Evolutionary conservation across 1,140 invertebrate species (phyloP), one percentile per base, ranked within the genome.

Genomic region (Hyphantria cunea): DNA sequence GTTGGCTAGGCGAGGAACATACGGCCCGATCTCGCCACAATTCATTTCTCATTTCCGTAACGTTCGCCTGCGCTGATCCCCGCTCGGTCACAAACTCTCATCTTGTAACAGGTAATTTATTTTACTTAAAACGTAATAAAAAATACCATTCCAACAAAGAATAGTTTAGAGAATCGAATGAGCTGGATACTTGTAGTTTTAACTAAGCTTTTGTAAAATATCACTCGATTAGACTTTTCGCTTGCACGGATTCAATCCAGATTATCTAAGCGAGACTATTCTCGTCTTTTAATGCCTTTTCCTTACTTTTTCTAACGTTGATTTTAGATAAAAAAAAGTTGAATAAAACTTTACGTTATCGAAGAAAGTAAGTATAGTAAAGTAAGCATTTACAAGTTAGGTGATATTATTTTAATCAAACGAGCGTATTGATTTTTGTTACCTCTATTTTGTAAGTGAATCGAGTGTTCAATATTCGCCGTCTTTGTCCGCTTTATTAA

Each of bases 41-140:
- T 76, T 74, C 71, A 70, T 72, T 73, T 74, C 71, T 79, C 71
- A 80, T 80, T 73, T 79, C 67, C 72, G 72, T 70, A 72, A 66
- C 58, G 50, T 58, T 70, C 59, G 50, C 62, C 13, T 37, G 56
- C 48, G 53, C 59, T 65, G 61, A 69, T 73, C 64, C 65, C 33
- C 25, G 54, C 60, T 63, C 54, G 64, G 59, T 72, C 64, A 68
- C 70, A 66, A 70, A 66, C 68, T 66, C 67, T 68, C 73, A 65
- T 72, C 67, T 64, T 70, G 66, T 65, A 74, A 64, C 75, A 72
- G 75, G 72, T 78, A 74, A 75, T 78, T 75, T 75, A 67, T 75
- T 75, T 75, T 66, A 66, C 71, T 63, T 74, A 70, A 68, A 77
- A 69, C 53, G 66, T 55, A n/a, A n/a, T n/a, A n/a, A n/a, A n/a